Base-by-base conservation (phyloP, 2,888 invertebrate genomes). In the Troglohyphantes excavatus region DNA sequence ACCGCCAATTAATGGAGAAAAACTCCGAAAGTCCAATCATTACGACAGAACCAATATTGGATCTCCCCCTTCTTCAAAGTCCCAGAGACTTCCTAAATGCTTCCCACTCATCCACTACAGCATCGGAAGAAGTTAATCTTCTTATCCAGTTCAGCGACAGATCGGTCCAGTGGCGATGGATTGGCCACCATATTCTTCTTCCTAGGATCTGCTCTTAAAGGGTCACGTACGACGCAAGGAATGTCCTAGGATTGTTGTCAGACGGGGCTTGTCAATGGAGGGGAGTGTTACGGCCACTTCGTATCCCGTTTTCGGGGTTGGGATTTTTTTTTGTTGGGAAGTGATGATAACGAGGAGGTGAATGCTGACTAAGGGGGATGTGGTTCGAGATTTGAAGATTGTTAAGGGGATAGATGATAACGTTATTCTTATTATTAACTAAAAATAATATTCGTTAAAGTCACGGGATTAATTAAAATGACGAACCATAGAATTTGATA, bases 91-190 rank as follows among this genome's bases (percentile, higher is more conserved):
- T 46, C 73, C 27, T 27, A 72, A 65, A 83, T 63, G 83, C 61
- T 73, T 29, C 63, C n/a, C 73, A 61, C 73, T 73, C 73, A 63
- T 83, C 65, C 43, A n/a, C 39, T 29, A 23, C 53, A 17, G 46
- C 29, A 23, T 67, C 21, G 13, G 29, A 76, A 53, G 75, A 53
- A 84, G 84, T 84, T 82, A 84, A 84, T 84, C 84, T 84, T 84
- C 84, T 84, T 67, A 84, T 84, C 84, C 67, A 67, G 53, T 75
- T 84, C 75, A 70, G 84, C 67, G 84, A 84, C 84, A 75, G 67
- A 84, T 75, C 67, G 46, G 13, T 26, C 26, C 46, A 29, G 23
- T 27, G 23, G 1, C 13, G 53, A 33, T 23, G 33, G 29, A 21
- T 29, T 26, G 7, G 76, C n/a, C n/a, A 46, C 43, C 27, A n/a